phyloP scores from a whole-genome alignment of 2,888 invertebrate species.

The Acleris holmiana region DNA sequence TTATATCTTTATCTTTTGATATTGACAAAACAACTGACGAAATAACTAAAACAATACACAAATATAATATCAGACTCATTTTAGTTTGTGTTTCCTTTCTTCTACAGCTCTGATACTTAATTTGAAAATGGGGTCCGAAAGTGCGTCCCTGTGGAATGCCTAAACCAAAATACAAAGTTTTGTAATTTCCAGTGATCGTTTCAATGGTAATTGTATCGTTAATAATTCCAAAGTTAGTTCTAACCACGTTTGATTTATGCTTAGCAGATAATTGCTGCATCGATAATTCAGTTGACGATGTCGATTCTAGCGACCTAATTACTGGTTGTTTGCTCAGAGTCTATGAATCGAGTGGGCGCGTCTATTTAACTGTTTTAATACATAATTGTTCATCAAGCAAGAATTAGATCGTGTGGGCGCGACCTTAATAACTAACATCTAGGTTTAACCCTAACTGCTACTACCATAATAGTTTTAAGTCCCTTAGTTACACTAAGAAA shows the following conservation, averaged over 20 bases:
- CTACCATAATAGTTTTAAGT: too few relatives aligned
- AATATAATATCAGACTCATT: not conserved
- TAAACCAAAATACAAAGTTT: not conserved
- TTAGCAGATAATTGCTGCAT: slow-evolving; percentile 6
- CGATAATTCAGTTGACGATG: slow-evolving; percentile 4
- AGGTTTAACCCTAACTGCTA: too few relatives aligned
- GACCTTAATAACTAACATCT: not conserved
- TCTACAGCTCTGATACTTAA: not conserved
- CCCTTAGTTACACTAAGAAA: too few relatives aligned
- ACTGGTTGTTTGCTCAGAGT: not conserved
- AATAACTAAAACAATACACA: not conserved
- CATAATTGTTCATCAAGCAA: not conserved
- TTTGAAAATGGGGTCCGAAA: not conserved
- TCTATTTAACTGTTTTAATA: not conserved
- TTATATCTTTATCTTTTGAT: slow-evolving; percentile 42
- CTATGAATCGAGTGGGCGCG: slow-evolving; percentile 3
- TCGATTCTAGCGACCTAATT: not conserved
- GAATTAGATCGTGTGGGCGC: not conserved
- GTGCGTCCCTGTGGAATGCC: not conserved
- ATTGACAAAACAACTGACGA: not conserved
- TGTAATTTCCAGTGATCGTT: not conserved
- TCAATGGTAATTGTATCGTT: not conserved
- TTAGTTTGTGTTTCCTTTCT: not conserved
- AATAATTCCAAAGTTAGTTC: not conserved
- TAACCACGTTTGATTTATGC: not conserved